Base-by-base conservation (phyloP, 2,113 vertebrate species). In the Nibea albiflora region DNA sequence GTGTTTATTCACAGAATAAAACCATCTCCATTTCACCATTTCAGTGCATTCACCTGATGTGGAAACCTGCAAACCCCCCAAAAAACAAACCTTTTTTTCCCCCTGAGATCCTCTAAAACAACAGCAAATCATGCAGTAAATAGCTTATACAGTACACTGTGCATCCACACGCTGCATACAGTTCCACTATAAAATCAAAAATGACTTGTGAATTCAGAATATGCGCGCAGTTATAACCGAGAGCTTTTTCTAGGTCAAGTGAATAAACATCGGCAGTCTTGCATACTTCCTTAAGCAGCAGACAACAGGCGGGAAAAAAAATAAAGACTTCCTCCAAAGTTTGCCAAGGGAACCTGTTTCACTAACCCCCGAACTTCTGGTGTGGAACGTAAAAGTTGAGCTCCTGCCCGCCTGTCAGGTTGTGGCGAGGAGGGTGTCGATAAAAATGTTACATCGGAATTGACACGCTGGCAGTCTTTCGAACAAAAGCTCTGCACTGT, bases 171-270 rank as follows among this genome's bases (percentile, higher is more conserved):
- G 73, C 39, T 64, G 73, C 74, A 64, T 64, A 76, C 60, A 71
- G 39, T 64, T 61, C 49, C 63, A 65, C 68, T 62, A 81, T 78
- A 81, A 81, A 85, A 80, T 85, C 61, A 73, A 73, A 90, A 79
- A 78, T 73, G 44, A 87, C 77, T 77, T 88, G 73, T 88, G 68
- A 81, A 82, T 88, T 65, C 78, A 60, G 61, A 86, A 80, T 73
- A 69, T 75, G 47, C 64, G 68, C 26, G 5, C 85, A 62, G 85
- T 89, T 89, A 67, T 50, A 84, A 84, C 67, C 75, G 28, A 85
- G 83, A 90, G 76, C 74, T 69, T 86, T 93, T 95, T 95, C 92
- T 95, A 90, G 93, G 94, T 94, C 93, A 93, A 88, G 86, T 89
- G 92, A 85, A 91, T 91, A 92, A 93, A 95, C 89, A 93, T 77